phyloP scores from a whole-genome alignment of 2,888 invertebrate species.

The Drosophila anceps region DNA sequence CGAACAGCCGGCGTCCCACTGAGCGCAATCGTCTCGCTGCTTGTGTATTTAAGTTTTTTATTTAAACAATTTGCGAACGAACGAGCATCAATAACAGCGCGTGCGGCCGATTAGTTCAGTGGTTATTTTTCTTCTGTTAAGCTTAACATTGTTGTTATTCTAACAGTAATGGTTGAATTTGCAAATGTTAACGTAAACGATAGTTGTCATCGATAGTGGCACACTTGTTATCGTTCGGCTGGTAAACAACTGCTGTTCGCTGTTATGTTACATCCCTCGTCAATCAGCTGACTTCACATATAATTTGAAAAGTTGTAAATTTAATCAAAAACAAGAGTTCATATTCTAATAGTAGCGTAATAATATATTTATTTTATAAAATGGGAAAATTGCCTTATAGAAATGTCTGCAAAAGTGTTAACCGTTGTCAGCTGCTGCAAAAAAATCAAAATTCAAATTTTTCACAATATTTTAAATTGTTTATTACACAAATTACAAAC shows the following conservation, averaged over 20 bases:
- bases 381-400: too few species aligned
- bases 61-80: slow-evolving; percentile 54
- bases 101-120: slow-evolving; percentile 41
- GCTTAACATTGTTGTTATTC: slow-evolving; percentile 55
- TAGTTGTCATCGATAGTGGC: slow-evolving; percentile 23
- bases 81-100: slow-evolving; percentile 33
- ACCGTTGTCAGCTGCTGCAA: background rate
- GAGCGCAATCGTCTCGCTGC: slow-evolving; percentile 52
- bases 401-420: background rate
- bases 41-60: slow-evolving; percentile 53
- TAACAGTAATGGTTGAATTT: slow-evolving; percentile 28
- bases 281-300: slow-evolving; percentile 16
- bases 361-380: too few species aligned
- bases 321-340: background rate
- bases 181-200: slow-evolving; percentile 22
- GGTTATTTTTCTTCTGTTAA: slow-evolving; percentile 48
- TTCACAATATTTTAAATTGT: slow-evolving; percentile 13
- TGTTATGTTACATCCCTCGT: slow-evolving; percentile 26
- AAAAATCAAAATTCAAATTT: background rate
- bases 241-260: background rate
- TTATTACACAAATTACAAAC: slow-evolving; percentile 62
- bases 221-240: slow-evolving; percentile 8
- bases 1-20: slow-evolving; percentile 63
- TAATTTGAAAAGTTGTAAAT: background rate
- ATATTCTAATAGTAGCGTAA: too few species aligned